Evolutionary conservation across 2,113 vertebrate genomes (phyloP).

Genomic region (Montifringilla adamsi): DNA sequence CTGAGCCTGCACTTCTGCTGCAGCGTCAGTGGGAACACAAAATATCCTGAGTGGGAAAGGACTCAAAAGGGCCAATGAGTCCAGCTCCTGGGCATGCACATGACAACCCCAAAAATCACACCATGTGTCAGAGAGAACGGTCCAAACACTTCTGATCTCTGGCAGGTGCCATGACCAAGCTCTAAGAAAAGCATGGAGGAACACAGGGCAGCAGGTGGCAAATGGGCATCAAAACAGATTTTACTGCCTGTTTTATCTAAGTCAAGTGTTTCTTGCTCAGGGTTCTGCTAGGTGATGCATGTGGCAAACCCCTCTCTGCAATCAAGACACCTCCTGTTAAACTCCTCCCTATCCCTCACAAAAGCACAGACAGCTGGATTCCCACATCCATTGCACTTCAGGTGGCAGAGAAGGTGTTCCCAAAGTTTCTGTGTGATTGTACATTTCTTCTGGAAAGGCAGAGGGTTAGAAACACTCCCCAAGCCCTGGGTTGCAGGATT

Average conservation of each 20-base stretch:
- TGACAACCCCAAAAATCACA: not conserved
- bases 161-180: not conserved
- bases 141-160: not conserved
- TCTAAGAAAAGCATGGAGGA: not conserved
- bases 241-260: not conserved
- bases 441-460: not conserved
- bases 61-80: not conserved
- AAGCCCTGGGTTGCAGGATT: not conserved
- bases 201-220: not conserved
- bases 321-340: not conserved
- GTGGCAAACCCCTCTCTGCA: not conserved
- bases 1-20: not conserved
- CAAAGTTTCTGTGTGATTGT: not conserved
- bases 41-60: not conserved
- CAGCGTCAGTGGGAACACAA: rapidly evolving
- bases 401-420: not conserved
- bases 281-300: not conserved
- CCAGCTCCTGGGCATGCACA: not conserved
- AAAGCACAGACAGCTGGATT: not conserved
- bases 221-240: not conserved
- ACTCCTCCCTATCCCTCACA: not conserved
- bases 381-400: not conserved
- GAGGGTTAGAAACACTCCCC: not conserved
- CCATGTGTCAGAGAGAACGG: not conserved
- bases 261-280: not conserved